Evolutionary conservation across 2,797 vertebrate genomes (phyloP), one percentile per base, ranked within the genome.

Genomic region (Gymnoscopelus microlampas): DNA sequence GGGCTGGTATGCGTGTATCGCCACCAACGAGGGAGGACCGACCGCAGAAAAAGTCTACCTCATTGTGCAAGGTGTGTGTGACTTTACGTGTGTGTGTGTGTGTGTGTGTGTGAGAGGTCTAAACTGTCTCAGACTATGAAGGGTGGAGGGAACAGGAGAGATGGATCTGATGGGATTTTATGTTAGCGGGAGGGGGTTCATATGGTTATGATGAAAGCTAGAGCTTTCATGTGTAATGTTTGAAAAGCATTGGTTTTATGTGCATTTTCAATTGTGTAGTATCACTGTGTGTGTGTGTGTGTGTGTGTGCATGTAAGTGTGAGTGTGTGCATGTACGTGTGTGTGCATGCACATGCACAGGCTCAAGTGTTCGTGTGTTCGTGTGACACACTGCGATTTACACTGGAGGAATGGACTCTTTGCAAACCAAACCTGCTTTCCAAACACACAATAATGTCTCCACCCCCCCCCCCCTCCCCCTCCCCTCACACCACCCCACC

Each of bases 1-100:
- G 0, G 98, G 98, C 56, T 91, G 92, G 88, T 99, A 98, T 62
- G 86, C 72, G n/a, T 99, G 98, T 76, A 23, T 90, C 0, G 97
- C 94, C 24, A 76, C 92, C 69, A 98, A 91, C 0, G 95, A 97
- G 85, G 98, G 97, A 1, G 98, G 98, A 0, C 87, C 71, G 0
- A 87, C 91, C 0, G 24, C 71, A 0, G 93, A 94, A 0, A 82
- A 92, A 0, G 86, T 97, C 56, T 95, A 95, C 87, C 95, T 99
- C 32, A 93, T 71, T 0, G 96, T 99, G 5, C 95, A 98, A 95
- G 97, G 98, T 99, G 66, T 88, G 87, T 47, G 48, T 24, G 32
- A 29, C 26, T 29, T 29, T 29, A 29, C 6, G 26, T 29, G 26
- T 29, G 26, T 29, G 14, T 23, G 19, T 24, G 26, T 66, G 57